phyloP scores from a whole-genome alignment of 2,113 vertebrate species.

The Myxocyprinus asiaticus region DNA sequence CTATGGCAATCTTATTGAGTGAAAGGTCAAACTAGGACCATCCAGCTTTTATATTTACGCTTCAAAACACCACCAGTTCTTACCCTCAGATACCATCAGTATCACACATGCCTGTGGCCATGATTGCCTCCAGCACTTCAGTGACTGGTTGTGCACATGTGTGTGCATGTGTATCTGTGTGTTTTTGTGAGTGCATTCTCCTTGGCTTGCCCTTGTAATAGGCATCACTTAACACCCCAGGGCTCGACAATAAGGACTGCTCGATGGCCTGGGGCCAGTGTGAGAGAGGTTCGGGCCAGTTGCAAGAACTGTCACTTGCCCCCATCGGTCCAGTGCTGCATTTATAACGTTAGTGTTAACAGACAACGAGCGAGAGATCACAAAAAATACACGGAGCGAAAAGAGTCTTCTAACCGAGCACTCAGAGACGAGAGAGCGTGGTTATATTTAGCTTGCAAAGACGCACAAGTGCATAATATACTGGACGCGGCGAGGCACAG shows the following conservation, averaged over 20 bases:
- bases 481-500: no score
- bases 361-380: no score
- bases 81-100: neutral
- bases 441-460: no score
- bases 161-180: neutral
- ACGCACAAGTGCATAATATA: no score
- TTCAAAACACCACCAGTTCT: neutral
- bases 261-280: constrained; percentile 8
- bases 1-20: constrained; percentile 3
- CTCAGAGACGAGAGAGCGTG: no score
- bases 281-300: no score
- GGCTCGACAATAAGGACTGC: no score
- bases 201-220: constrained; percentile 19
- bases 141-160: neutral
- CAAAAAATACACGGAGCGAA: no score
- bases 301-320: no score
- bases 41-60: neutral
- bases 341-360: no score
- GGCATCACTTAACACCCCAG: constrained; percentile 35
- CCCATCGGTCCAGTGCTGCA: no score
- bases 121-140: constrained; percentile 1
- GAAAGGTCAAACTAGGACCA: constrained; percentile 1
- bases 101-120: constrained; percentile 1
- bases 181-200: constrained; percentile 4
- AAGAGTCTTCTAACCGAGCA: no score